Percentiles rank a stretch among this genome's conserved stretches.
These are phyloP conservation scores for Drosophila anomalata DNA, from an alignment of 2,888 invertebrate genomes.

Conservation along the genomic window DNA sequence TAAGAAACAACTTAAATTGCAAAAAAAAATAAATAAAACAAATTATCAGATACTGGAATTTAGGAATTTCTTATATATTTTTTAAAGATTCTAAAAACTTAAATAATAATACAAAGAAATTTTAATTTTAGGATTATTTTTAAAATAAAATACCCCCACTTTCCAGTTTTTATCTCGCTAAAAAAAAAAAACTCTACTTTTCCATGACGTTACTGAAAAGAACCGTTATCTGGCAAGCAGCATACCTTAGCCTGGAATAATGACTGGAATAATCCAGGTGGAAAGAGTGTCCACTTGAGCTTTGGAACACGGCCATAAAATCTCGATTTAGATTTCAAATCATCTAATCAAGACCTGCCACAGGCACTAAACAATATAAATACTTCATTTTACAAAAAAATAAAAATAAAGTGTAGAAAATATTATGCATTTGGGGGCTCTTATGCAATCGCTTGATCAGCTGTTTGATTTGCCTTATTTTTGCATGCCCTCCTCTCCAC, in stretches of 20 bases:
- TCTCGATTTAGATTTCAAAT: conserved; percentile 29
- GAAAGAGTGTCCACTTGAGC: conserved; percentile 41
- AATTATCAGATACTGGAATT: not conserved
- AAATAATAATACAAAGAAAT: no score
- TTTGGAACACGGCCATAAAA: conserved; percentile 35
- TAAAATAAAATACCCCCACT: not conserved
- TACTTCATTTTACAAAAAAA: not conserved
- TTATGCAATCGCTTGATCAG: conserved; percentile 46
- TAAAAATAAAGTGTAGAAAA: not conserved
- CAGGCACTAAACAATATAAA: not conserved
- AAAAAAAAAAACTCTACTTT: conserved; percentile 40
- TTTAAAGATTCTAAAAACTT: no score
- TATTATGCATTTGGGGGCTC: conserved; percentile 31
- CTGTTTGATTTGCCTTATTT: conserved; percentile 21
- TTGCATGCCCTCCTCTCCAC: conserved; percentile 7
- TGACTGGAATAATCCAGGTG: conserved; percentile 10
- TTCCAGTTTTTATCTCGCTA: no score
- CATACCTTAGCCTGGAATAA: conserved; percentile 36
- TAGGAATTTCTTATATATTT: no score
- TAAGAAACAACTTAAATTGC: conserved; percentile 2
- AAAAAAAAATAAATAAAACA: not conserved
- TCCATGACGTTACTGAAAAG: conserved; percentile 55
- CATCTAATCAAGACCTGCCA: conserved; percentile 17
- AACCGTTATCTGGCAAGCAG: conserved; percentile 44
- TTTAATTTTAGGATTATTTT: no score